A percentile compares a stretch with the other conserved stretches of the same genome.
phyloP scores from a whole-genome alignment of 2,113 vertebrate genomes.

The Pogonocichla stellata region DNA sequence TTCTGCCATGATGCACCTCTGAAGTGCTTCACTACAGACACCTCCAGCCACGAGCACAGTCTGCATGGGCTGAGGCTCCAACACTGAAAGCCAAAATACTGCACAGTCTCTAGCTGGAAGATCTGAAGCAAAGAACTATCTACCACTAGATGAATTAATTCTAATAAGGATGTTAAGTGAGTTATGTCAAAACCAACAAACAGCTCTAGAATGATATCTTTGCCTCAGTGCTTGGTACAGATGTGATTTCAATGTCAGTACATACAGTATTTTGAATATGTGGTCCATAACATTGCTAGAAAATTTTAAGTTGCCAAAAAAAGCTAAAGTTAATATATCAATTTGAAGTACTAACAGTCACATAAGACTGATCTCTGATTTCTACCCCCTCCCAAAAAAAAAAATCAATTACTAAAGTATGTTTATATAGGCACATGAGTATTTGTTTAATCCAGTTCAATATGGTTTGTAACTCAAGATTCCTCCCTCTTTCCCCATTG shows the following conservation, averaged over 20 bases:
- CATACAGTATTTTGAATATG: not conserved
- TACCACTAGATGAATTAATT: not conserved
- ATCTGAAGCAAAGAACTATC: not conserved
- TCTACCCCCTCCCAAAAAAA: not conserved
- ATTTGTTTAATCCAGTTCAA: not conserved
- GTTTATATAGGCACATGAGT: not conserved
- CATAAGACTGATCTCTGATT: not conserved
- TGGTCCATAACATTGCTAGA: not conserved
- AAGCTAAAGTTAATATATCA: not conserved
- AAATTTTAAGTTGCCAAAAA: not conserved
- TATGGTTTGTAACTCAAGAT: not conserved
- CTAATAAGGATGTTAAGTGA: not conserved
- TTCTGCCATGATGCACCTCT: not conserved
- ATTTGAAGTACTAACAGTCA: not conserved
- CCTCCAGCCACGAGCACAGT: rapidly evolving
- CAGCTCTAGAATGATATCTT: not conserved
- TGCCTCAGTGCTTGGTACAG: not conserved
- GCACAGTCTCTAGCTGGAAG: not conserved
- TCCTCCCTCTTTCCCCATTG: not conserved
- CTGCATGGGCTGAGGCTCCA: not conserved
- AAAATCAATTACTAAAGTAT: not conserved
- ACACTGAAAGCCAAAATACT: not conserved
- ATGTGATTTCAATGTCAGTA: not conserved
- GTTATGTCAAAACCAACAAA: not conserved
- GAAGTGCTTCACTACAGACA: not conserved